Base-by-base conservation (phyloP, 2,797 vertebrate genomes). In the Meda fulgida region DNA sequence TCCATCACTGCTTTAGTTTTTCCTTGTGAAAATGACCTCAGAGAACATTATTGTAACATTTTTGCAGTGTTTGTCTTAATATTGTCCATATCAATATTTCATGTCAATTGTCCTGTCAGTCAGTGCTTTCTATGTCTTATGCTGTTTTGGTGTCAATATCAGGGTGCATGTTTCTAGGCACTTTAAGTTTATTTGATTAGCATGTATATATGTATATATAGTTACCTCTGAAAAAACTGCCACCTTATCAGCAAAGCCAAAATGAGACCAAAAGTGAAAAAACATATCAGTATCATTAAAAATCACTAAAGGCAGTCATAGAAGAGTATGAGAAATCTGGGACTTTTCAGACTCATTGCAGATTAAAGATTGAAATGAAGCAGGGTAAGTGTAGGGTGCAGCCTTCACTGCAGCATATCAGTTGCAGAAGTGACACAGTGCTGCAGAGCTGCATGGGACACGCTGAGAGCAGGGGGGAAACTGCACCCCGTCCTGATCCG, bases 381-480 rank as follows among this genome's bases (percentile, higher is more conserved):
- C 40, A 63, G 55, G 67, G 75, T 84, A 67, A 83, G 83, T 83
- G 67, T 51, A 75, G 51, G 36, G 66, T 71, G 81, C n/a, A 63
- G 84, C 53, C 82, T 86, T 89, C 58, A 81, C 85, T 88, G 89
- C 78, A 77, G 85, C 36, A 81, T 83, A 85, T 85, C 84, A 86
- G 38, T 76, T 78, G 85, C 34, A 85, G 78, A 87, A 89, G 84
- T 84, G 72, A 77, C 75, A 80, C 55, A 55, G 78, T 38, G 23
- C 75, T 72, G 86, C 83, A 78, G 83, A 83, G 67, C 70, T 69
- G 14, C 46, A 48, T 16, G 73, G 66, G 81, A 90, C 85, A 43
- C 89, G 91, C 89, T 90, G 89, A 88, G 89, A 85, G 72, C 81
- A 80, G 83, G 73, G 70, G 71, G 82, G 89, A 87, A 78, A 23